Evolutionary conservation across 2,888 invertebrate species (phyloP), one percentile per base, ranked within the genome.

Genomic region (Drosophila affinis): DNA sequence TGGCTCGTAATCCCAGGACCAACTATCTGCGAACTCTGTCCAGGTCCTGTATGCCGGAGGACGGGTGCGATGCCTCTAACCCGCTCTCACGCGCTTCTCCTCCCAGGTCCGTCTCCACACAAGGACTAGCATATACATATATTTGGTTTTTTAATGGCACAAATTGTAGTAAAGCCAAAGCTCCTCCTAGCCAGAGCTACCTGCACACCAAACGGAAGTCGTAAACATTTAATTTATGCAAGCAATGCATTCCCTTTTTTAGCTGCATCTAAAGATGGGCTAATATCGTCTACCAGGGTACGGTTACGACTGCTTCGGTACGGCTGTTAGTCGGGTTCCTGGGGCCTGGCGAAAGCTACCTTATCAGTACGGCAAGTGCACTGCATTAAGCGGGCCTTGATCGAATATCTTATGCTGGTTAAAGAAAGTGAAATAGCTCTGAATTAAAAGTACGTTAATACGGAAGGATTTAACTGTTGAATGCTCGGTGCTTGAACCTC

Each of bases 171-270:
- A 56, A 45, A 71, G 71, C 65, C 64, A 72, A 56, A 76, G 68
- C 76, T 68, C 18, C 75, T 51, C 61, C 29, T 9, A 9, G 9
- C 29, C 63, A 63, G 62, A 60, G 55, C 68, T 59, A 68, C 64
- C 72, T 62, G 75, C 67, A 62, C 47, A 55, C 34, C 53, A 47
- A 78, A 61, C 86, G 84, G 84, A 85, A 84, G 84, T 82, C 76
- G 79, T 85, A 85, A 85, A 77, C 80, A 84, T 82, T 86, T 82
- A 85, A 85, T 85, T 85, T 85, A 85, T 85, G 84, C 86, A 81
- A 80, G 74, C 84, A 74, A 82, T 86, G 79, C 84, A 86, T 82
- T 85, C 72, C 69, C 67, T 75, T 84, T 83, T 84, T 83, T 84
- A 82, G 76, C 71, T 82, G 72, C 76, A 77, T 44, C 72, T 71